Conservation (phyloP, 2,113 vertebrate genomes). For the Mus pahari region DNA sequence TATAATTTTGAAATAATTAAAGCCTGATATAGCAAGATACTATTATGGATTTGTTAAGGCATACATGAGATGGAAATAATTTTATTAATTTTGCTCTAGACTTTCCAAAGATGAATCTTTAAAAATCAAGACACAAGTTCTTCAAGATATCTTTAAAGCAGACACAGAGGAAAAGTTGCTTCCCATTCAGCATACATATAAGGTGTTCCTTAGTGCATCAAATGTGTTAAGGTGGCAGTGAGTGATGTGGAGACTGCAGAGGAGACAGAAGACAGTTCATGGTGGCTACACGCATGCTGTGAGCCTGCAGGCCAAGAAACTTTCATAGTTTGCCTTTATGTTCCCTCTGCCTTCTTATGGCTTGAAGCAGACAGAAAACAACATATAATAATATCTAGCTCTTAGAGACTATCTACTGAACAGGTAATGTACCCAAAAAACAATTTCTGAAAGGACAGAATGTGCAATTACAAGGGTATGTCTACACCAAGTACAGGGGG, state of each 20-base stretch:
- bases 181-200: background rate
- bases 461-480: background rate
- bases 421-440: background rate
- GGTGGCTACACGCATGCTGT: background rate
- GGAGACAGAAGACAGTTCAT: background rate
- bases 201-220: background rate
- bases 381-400: background rate
- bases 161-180: background rate
- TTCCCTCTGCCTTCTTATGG: background rate
- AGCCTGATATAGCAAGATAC: background rate
- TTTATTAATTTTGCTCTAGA: background rate
- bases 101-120: background rate
- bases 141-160: constrained; percentile 15
- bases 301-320: background rate
- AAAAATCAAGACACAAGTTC: background rate
- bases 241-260: background rate
- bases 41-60: background rate
- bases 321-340: background rate
- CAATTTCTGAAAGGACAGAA: background rate
- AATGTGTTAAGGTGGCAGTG: background rate
- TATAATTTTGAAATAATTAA: background rate
- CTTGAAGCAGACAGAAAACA: background rate
- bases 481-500: background rate
- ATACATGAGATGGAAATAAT: background rate
- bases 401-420: background rate